These are phyloP conservation scores for Coelopa frigida DNA, from an alignment of 1,140 invertebrate species.

Conservation along the genomic window DNA sequence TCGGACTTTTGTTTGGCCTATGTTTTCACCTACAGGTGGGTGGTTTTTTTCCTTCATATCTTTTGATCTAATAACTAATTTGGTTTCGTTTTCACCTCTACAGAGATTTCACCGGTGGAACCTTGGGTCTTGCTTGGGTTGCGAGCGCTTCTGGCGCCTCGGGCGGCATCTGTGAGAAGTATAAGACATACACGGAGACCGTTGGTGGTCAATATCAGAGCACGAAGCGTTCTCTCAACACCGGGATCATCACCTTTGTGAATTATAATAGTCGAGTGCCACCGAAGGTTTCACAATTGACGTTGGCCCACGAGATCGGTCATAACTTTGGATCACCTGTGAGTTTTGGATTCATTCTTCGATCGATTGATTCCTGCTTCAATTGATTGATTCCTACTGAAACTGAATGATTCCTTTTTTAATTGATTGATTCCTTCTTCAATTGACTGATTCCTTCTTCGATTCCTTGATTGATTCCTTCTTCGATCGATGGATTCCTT, in stretches of 20 bases:
- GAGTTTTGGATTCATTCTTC: constrained; percentile 42
- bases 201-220: constrained; percentile 87
- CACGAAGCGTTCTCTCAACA: constrained; percentile 91
- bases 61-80: neutral
- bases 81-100: constrained; percentile 9
- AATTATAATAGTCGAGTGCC: constrained; percentile 97
- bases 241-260: constrained; percentile 98
- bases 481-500: too few species aligned
- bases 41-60: neutral
- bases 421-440: too few species aligned
- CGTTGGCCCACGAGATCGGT: constrained; percentile 97
- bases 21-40: constrained; percentile 85
- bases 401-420: too few species aligned
- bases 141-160: constrained; percentile 92
- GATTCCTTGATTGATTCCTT: too few species aligned
- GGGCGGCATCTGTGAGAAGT: constrained; percentile 97
- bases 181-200: constrained; percentile 94
- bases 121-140: constrained; percentile 94
- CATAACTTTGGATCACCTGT: constrained; percentile 98
- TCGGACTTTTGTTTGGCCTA: constrained; percentile 98
- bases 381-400: too few species aligned
- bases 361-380: too few species aligned
- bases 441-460: too few species aligned
- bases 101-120: constrained; percentile 92
- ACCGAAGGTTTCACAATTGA: constrained; percentile 94